These are phyloP conservation scores for Sesia bembeciformis DNA, from an alignment of 2,888 invertebrate species.

Conservation along the genomic window DNA sequence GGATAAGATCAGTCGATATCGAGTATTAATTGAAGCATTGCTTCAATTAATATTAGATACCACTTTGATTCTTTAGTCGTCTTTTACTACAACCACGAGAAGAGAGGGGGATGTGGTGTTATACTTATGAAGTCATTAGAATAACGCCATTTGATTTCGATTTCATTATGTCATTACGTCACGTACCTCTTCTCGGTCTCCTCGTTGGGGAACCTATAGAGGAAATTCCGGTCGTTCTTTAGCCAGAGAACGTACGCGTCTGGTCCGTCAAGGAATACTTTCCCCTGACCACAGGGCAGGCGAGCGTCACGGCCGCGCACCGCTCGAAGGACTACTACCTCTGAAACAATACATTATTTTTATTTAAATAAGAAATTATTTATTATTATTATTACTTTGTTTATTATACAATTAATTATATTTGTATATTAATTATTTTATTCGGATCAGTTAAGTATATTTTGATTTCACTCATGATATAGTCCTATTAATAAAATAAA, in stretches of 20 bases:
- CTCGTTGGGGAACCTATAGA: slow-evolving; percentile 46
- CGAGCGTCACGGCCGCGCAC: slow-evolving; percentile 37
- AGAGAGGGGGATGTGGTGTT: too few relatives aligned
- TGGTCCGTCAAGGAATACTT: slow-evolving; percentile 50
- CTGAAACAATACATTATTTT: slow-evolving; percentile 9
- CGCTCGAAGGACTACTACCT: slow-evolving; percentile 36
- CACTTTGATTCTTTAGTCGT: too few relatives aligned
- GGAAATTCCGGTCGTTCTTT: slow-evolving; percentile 40
- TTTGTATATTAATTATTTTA: too few relatives aligned
- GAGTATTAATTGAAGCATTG: too few relatives aligned
- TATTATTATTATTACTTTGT: too few relatives aligned
- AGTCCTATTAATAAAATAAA: slow-evolving; percentile 66
- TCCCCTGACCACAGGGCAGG: slow-evolving; percentile 48
- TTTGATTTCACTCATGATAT: slow-evolving; percentile 58
- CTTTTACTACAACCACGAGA: too few relatives aligned
- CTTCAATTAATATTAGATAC: too few relatives aligned
- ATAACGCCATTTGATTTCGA: too few relatives aligned
- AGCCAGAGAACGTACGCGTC: slow-evolving; percentile 50
- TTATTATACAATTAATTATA: too few relatives aligned
- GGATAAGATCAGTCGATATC: too few relatives aligned
- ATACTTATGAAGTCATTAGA: too few relatives aligned
- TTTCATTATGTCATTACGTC: too few relatives aligned
- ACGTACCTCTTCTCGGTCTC: slow-evolving; percentile 21
- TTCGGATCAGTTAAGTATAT: slow-evolving; percentile 52
- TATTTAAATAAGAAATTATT: not conserved